phyloP scores from a whole-genome alignment of 2,888 invertebrate species.

The Cataglyphis rosenhaueri region DNA sequence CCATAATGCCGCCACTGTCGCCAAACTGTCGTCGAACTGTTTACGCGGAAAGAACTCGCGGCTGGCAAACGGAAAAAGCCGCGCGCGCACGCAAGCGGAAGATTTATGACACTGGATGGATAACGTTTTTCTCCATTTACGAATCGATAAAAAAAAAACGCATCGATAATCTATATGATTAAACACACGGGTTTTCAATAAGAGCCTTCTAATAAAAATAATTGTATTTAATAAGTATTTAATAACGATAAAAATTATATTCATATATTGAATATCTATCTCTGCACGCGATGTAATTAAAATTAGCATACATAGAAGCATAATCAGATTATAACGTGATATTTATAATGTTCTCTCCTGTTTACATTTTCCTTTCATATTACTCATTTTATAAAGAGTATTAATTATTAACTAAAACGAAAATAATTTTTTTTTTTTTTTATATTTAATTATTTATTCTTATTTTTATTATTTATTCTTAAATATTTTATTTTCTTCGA shows the following conservation, averaged over 20 bases:
- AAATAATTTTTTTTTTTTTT: not conserved
- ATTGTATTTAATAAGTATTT: not conserved
- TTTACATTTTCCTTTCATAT: not conserved
- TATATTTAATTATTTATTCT: not conserved
- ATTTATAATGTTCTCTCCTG: not conserved
- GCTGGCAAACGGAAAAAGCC: slow-evolving; percentile 54
- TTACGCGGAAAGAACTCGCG: slow-evolving; percentile 57
- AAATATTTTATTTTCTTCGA: not conserved
- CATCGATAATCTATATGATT: not conserved
- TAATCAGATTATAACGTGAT: not conserved
- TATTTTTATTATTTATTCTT: not conserved
- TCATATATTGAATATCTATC: not conserved
- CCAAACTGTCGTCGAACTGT: slow-evolving; percentile 62
- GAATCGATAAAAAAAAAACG: not conserved
- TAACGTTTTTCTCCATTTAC: not conserved
- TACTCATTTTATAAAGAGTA: not conserved
- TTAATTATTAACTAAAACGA: not conserved
- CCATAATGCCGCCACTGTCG: slow-evolving; percentile 71
- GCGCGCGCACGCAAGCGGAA: slow-evolving; percentile 54
- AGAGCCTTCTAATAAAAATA: not conserved
- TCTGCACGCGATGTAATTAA: not conserved
- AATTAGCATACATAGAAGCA: not conserved
- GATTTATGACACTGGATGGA: slow-evolving; percentile 55
- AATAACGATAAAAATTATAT: not conserved
- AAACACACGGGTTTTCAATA: not conserved